Percentiles rank a stretch among this genome's conserved stretches.
phyloP scores from a whole-genome alignment of 37 sponge, comb jelly and placozoan species.

The Hormiphora californensis region DNA sequence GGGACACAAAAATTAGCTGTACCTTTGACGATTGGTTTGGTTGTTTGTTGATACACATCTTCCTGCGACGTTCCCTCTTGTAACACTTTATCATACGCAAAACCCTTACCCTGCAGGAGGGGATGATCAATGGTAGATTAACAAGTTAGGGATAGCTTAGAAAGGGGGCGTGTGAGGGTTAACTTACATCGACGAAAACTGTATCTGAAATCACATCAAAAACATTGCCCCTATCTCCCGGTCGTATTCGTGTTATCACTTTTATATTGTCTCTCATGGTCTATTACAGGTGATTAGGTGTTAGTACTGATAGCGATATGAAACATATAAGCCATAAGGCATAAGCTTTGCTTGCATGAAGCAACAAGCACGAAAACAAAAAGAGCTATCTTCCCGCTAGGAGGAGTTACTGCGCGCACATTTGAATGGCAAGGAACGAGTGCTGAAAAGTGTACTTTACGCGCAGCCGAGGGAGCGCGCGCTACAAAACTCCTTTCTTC shows the following conservation, averaged over 20 bases:
- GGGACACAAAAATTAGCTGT: neutral
- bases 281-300: no score
- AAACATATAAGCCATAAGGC: no score
- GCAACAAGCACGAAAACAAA: no score
- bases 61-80: constrained; percentile 62
- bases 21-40: constrained; percentile 92
- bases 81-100: constrained; percentile 75
- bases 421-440: no score
- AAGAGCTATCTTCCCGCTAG: no score
- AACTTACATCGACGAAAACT: constrained; percentile 40
- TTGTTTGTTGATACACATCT: constrained; percentile 68
- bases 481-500: no score
- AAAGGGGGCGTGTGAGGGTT: neutral
- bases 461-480: no score
- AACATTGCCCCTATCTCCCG: neutral
- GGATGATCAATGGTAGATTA: neutral
- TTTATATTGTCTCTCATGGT: constrained; percentile 32
- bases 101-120: constrained; percentile 23
- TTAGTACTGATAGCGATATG: no score
- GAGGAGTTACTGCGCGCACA: no score
- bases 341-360: no score
- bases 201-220: neutral
- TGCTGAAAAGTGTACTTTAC: no score
- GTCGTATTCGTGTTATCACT: constrained; percentile 1
- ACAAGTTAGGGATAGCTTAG: neutral